A percentile compares a stretch with the other conserved stretches of the same genome.
These are phyloP conservation scores for Diploptera punctata DNA, from an alignment of 2,888 invertebrate species.

Conservation along the genomic window DNA sequence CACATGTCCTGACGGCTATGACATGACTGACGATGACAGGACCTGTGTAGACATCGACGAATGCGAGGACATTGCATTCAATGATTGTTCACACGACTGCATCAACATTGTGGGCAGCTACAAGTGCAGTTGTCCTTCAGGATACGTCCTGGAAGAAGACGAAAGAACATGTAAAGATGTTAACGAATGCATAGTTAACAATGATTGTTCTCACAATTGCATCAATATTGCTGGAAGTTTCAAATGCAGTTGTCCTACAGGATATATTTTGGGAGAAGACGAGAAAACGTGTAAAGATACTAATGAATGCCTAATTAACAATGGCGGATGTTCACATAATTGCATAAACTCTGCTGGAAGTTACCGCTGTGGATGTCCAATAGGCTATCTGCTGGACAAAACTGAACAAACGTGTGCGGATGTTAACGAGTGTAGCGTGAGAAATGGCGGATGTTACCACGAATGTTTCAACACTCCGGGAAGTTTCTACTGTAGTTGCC, in stretches of 20 bases:
- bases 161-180: conserved; percentile 49
- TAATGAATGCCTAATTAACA: conserved; percentile 50
- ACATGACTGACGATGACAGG: conserved; percentile 47
- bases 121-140: conserved; percentile 58
- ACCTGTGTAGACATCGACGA: conserved; percentile 56
- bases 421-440: conserved; percentile 41
- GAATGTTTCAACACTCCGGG: conserved; percentile 54
- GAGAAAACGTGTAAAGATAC: conserved; percentile 49
- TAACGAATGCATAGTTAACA: conserved; percentile 50
- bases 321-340: conserved; percentile 55
- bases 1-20: conserved; percentile 56
- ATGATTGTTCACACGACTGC: conserved; percentile 57
- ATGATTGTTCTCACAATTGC: conserved; percentile 57
- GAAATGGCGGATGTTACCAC: conserved; percentile 55
- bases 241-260: conserved; percentile 58
- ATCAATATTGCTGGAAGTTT: conserved; percentile 50
- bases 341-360: conserved; percentile 53
- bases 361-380: conserved; percentile 57
- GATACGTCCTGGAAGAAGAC: conserved; percentile 51
- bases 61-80: conserved; percentile 51
- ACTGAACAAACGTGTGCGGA: conserved; percentile 51
- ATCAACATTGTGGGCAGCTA: conserved; percentile 50
- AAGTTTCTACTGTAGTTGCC: conserved; percentile 47
- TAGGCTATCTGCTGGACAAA: conserved; percentile 51
- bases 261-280: conserved; percentile 51